Evolutionary conservation across 2,113 vertebrate species (phyloP).

Genomic region (Raja brachyura): DNA sequence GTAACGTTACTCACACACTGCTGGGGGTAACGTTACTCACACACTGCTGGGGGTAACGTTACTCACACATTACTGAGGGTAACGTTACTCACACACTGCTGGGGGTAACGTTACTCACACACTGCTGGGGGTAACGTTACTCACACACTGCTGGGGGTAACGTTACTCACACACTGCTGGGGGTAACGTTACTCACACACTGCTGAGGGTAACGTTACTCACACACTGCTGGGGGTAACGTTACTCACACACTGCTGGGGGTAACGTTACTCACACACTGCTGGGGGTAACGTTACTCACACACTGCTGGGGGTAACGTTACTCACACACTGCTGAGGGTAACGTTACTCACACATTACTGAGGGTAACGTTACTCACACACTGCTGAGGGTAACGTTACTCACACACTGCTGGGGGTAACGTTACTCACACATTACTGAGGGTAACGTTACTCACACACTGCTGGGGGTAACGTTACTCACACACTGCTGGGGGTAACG

Average conservation of each 20-base stretch:
- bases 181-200: too few species aligned
- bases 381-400: neutral
- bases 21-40: neutral
- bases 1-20: neutral
- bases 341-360: too few species aligned
- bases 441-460: neutral
- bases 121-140: neutral
- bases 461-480: neutral
- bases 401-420: too few species aligned
- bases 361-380: neutral
- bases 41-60: too few species aligned
- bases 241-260: neutral
- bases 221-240: too few species aligned
- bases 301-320: neutral
- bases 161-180: neutral
- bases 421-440: too few species aligned
- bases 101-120: neutral
- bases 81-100: neutral
- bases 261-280: neutral
- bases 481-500: too few species aligned
- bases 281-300: neutral
- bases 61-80: too few species aligned
- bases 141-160: too few species aligned
- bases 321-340: neutral
- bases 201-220: too few species aligned